Conservation (phyloP, 2,797 vertebrate genomes). For the Chaetodon trifasciatus region DNA sequence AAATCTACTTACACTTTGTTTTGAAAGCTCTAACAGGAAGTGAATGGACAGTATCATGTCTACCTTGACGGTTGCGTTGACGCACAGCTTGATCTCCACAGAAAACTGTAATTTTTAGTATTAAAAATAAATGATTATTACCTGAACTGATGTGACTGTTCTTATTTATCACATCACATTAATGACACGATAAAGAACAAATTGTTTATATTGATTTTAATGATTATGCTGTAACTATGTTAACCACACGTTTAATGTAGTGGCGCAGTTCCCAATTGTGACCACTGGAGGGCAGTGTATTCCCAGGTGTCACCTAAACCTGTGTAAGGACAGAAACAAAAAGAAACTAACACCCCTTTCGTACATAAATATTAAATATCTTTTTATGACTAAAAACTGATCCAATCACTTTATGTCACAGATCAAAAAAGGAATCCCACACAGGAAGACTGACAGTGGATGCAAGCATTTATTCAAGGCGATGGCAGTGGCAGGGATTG, state of each 20-base stretch:
- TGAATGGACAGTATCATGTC: not conserved
- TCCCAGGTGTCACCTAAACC: not conserved
- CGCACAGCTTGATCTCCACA: not conserved
- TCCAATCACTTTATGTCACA: not conserved
- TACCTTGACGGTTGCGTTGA: not conserved
- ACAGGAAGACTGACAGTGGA: conserved; percentile 30
- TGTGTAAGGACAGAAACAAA: not conserved
- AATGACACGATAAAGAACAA: not conserved
- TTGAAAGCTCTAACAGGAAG: not conserved
- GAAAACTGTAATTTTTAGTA: not conserved
- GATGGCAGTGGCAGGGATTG: conserved; percentile 67
- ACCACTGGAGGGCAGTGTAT: conserved; percentile 7
- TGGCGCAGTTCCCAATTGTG: not conserved
- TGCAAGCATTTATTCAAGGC: conserved; percentile 78
- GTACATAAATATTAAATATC: not conserved
- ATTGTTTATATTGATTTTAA: not conserved
- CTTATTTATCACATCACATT: not conserved
- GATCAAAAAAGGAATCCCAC: not conserved
- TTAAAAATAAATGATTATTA: no score
- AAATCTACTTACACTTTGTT: not conserved
- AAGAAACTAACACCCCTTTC: not conserved
- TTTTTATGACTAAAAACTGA: not conserved
- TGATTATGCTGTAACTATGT: not conserved
- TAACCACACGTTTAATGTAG: not conserved
- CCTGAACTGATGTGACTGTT: not conserved